Evolutionary conservation across 30 jellyfish, hydroid and myxozoan species (phyloP).

Genomic region (Hydractinia echinata): DNA sequence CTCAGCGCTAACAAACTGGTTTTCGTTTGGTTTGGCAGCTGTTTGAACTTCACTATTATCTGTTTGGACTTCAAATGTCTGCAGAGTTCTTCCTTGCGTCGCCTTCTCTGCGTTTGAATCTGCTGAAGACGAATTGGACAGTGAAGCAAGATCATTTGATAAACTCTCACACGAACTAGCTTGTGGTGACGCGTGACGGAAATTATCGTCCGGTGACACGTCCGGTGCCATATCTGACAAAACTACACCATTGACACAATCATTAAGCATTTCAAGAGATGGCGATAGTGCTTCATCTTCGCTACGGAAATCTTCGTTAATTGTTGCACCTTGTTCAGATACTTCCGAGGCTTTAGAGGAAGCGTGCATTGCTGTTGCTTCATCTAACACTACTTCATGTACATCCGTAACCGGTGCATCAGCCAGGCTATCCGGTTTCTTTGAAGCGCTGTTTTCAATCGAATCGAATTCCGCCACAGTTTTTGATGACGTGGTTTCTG

Average conservation of each 20-base stretch:
- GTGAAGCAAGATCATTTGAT: neutral
- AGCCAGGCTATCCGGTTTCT: neutral
- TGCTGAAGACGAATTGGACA: neutral
- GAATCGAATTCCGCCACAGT: neutral
- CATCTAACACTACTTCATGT: neutral
- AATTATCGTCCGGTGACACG: neutral
- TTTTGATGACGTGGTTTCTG: neutral
- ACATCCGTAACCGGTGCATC: neutral
- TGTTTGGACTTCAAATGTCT: neutral
- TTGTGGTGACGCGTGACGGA: neutral
- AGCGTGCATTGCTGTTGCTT: too few species aligned
- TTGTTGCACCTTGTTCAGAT: neutral
- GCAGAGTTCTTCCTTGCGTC: neutral
- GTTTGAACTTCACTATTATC: neutral
- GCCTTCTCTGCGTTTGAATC: neutral
- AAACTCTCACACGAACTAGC: neutral
- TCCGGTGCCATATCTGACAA: neutral
- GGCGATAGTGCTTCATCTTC: neutral
- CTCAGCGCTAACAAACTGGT: neutral
- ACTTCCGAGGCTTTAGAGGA: too few species aligned
- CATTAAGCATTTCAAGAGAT: neutral
- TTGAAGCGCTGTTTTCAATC: neutral
- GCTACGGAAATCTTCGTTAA: constrained; percentile 10
- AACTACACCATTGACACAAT: neutral
- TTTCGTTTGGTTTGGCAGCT: neutral